Conservation (phyloP, 2,797 vertebrate species). For the Scleropages formosus region DNA sequence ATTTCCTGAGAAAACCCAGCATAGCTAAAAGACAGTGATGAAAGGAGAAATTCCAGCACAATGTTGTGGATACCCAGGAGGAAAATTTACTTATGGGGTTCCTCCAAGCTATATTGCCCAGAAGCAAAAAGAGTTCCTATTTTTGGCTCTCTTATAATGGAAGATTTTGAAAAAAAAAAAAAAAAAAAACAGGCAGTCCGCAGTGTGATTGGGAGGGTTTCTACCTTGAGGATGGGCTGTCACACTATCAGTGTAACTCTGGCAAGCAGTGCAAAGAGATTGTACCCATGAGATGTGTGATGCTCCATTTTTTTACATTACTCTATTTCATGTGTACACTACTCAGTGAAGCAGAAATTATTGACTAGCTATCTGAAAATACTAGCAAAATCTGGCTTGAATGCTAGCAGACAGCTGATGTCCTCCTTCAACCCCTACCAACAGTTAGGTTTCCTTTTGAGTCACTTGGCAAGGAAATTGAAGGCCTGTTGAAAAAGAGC, state of each 20-base stretch:
- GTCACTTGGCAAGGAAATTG: too few relatives aligned
- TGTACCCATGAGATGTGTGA: neutral
- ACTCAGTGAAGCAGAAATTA: slow-evolving; percentile 12
- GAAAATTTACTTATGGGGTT: slow-evolving; percentile 5
- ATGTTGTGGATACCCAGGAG: neutral
- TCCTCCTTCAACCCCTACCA: neutral
- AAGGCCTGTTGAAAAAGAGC: too few relatives aligned
- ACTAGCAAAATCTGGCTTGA: neutral
- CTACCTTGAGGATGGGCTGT: slow-evolving; percentile 10
- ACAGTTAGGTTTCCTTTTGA: too few relatives aligned
- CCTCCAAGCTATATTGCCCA: slow-evolving; percentile 16
- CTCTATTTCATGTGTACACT: neutral
- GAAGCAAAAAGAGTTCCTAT: neutral
- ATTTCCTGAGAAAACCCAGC: neutral
- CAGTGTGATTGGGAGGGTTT: slow-evolving; percentile 7
- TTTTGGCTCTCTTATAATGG: neutral
- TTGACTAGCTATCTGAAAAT: slow-evolving; percentile 5
- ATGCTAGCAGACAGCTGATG: slow-evolving; percentile 10
- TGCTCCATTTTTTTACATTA: too few relatives aligned
- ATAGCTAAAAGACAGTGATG: neutral
- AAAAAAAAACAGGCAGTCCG: slow-evolving; percentile 9
- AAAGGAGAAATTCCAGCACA: neutral
- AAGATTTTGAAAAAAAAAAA: neutral
- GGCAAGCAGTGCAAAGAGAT: neutral
- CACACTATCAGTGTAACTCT: slow-evolving; percentile 16